Base-by-base conservation (phyloP, 2,113 vertebrate species). In the Terrapene triunguis region DNA sequence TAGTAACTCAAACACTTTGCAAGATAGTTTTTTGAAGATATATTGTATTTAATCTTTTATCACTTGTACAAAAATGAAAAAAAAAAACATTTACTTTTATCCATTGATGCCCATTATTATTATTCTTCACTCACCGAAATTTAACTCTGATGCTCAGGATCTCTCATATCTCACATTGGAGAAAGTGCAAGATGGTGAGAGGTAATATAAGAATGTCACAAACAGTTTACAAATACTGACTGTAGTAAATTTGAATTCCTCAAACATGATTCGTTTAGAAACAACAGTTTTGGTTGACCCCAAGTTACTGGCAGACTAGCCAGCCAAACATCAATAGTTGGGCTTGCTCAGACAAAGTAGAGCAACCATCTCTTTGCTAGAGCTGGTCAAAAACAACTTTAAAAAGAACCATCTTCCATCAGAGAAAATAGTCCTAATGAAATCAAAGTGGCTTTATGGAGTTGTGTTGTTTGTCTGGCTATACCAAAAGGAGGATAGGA, bases 121-220 rank as follows among this genome's bases (percentile, higher is more conserved):
- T 3, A 80, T 25, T 47, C 21, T 3, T 54, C 6, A 87, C 22
- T 74, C 35, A 42, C 12, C 22, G 24, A 74, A 42, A 42, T 74
- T 35, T 69, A n/a, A 7, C 35, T n/a, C 53, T 59, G 82, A 4
- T 55, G 27, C 44, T 51, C 29, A 69, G 0, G 1, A 1, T n/a
- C 57, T 25, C 76, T 87, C 44, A 25, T 47, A 72, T n/a, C 27
- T 22, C 54, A 11, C 13, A 48, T 19, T 29, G 89, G 54, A 85
- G 89, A 48, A 14, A 50, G 0, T 44, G 4, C 11, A 53, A 38
- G 14, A 92, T 7, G 13, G 16, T 24, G 48, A 62, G 7, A 82
- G 5, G 82, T 8, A 83, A 72, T 22, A 8, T 16, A n/a, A 55
- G 10, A 80, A 21, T 50, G 11, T 62, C 48, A 50, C 27, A 69